Conservation (phyloP, 2,888 invertebrate genomes). For the Chouioia cunea region DNA sequence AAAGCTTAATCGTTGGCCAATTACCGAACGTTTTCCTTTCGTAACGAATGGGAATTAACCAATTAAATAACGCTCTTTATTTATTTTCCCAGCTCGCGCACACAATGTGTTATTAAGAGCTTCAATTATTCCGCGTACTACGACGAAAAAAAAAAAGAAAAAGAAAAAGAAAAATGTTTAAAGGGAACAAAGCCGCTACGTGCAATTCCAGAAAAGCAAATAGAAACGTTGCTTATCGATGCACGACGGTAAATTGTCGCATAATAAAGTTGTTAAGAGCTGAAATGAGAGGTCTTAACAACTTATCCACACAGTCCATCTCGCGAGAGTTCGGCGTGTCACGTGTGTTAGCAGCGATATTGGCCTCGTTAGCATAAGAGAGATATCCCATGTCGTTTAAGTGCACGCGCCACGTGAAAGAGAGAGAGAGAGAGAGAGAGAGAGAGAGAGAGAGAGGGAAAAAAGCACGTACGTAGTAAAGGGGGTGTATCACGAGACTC, state of each 20-base stretch:
- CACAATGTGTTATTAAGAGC: too few species aligned
- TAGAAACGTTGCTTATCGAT: neutral
- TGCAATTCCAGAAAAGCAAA: too few species aligned
- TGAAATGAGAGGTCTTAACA: neutral
- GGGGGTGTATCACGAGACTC: neutral
- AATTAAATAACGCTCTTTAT: constrained; percentile 20
- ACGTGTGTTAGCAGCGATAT: constrained; percentile 20
- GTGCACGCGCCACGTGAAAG: constrained; percentile 16
- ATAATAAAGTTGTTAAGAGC: constrained; percentile 12
- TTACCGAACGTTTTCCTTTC: constrained; percentile 9
- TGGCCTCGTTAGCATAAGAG: constrained; percentile 28
- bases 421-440: too few species aligned
- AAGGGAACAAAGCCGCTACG: too few species aligned
- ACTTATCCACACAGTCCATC: neutral
- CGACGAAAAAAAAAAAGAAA: too few species aligned
- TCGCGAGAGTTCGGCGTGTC: constrained; percentile 28
- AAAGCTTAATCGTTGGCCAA: constrained; percentile 24
- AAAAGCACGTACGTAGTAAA: neutral
- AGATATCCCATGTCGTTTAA: constrained; percentile 23
- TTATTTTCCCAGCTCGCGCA: neutral
- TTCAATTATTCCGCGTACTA: too few species aligned
- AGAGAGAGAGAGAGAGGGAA: neutral
- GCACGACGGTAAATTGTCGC: neutral
- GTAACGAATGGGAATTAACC: neutral
- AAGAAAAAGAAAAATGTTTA: too few species aligned